Base-by-base conservation (phyloP, 2,797 vertebrate genomes). In the Hirundo rustica region DNA sequence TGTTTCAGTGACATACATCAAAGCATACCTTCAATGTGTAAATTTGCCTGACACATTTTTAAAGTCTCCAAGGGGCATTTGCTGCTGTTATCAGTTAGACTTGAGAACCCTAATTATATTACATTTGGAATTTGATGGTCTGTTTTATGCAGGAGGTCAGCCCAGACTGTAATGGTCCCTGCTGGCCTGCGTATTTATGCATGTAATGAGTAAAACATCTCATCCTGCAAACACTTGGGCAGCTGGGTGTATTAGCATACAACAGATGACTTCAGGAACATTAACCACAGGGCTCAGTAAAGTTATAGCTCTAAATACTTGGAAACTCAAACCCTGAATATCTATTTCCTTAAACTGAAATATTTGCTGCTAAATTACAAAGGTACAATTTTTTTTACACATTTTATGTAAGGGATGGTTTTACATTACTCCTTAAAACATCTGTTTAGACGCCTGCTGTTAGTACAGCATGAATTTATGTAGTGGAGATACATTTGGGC, bases 51-150 rank as follows among this genome's bases (percentile, higher is more conserved):
- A 92, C 95, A 84, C 79, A n/a, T 94, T 97, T 96, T 93, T 95
- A 91, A 96, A 89, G 87, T 81, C 85, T 95, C 95, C 10, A 0
- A 89, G 51, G 95, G 93, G 94, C 81, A 95, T 96, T 95, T 94
- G 92, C 93, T 91, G 91, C 94, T 96, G 83, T 94, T 96, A 95
- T 96, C 95, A 77, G 96, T 96, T 96, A 95, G 95, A 95, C 89
- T 89, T 85, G 92, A 92, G 93, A 95, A 85, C 74, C 74, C 90
- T 94, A 95, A 97, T 96, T 95, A 89, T 85, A 85, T 95, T 94
- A 67, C 93, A 75, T 79, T 74, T 95, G 93, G 94, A 95, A 95
- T 96, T 78, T 94, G 95, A 92, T 95, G 95, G 87, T 54, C 87
- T 96, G 76, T 91, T 92, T 96, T 92, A 92, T 91, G 93, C 87